Evolutionary conservation across 2,888 invertebrate species (phyloP).

Genomic region (Byasa hedistus): DNA sequence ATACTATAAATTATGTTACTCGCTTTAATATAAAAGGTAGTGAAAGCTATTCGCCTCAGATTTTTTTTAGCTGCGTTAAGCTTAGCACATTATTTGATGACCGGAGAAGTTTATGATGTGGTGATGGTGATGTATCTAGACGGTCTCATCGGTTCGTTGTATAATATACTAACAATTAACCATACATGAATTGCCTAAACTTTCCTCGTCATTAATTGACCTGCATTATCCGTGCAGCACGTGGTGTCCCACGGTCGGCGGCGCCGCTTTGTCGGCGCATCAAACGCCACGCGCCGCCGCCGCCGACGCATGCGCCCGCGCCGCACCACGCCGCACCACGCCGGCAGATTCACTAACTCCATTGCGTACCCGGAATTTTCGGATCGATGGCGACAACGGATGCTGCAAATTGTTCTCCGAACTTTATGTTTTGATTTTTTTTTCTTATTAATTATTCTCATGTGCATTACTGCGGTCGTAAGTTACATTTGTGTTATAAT

Average conservation of each 20-base stretch:
- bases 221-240: conserved; percentile 38
- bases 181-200: too few species aligned
- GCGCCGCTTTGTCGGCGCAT: conserved; percentile 68
- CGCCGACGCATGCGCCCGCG: conserved; percentile 40
- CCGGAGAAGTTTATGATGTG: too few species aligned
- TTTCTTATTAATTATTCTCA: conserved; percentile 13
- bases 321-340: conserved; percentile 32
- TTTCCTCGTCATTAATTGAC: conserved; percentile 20
- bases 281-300: conserved; percentile 52
- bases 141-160: too few species aligned
- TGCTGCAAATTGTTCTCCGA: conserved; percentile 31
- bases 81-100: too few species aligned
- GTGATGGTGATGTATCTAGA: too few species aligned
- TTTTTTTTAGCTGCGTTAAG: too few species aligned
- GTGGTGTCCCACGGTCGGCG: conserved; percentile 53
- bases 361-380: conserved; percentile 42
- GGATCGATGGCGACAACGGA: conserved; percentile 40
- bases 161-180: too few species aligned
- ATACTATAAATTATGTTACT: too few species aligned
- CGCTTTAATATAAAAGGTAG: too few species aligned
- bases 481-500: too few species aligned
- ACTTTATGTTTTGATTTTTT: conserved; percentile 12
- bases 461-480: not conserved
- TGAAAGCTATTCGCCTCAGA: too few species aligned
- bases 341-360: conserved; percentile 28